phyloP scores from a whole-genome alignment of 2,888 invertebrate genomes.

The Sacculina carcini region DNA sequence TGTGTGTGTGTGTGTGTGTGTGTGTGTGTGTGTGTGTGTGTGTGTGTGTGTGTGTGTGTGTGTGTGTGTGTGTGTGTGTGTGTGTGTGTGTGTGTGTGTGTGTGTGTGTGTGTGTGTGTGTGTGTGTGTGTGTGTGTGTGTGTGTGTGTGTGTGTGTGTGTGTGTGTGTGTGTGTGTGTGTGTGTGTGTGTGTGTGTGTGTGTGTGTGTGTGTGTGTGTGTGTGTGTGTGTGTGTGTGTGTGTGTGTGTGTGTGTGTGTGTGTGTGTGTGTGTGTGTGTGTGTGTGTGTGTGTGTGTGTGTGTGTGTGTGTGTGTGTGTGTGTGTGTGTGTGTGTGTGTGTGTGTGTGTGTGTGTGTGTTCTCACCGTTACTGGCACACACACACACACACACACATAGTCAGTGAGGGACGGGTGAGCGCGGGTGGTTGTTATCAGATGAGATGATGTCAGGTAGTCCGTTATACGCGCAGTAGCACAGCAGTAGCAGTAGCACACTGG shows the following conservation, averaged over 20 bases:
- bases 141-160: constrained; percentile 2
- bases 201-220: constrained; percentile 4
- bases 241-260: constrained; percentile 3
- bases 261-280: constrained; percentile 4
- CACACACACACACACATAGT: too few relatives aligned
- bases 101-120: constrained; percentile 5
- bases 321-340: background rate
- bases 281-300: constrained; percentile 2
- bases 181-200: background rate
- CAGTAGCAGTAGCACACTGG: too few relatives aligned
- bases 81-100: constrained; percentile 4
- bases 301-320: constrained; percentile 1
- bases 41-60: background rate
- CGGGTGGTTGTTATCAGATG: too few relatives aligned
- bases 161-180: background rate
- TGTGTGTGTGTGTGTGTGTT: too few relatives aligned
- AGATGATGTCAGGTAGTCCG: too few relatives aligned
- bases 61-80: background rate
- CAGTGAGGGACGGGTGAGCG: too few relatives aligned
- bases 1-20: background rate
- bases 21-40: background rate
- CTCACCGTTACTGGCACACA: too few relatives aligned
- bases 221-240: constrained; percentile 4
- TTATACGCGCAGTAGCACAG: too few relatives aligned
- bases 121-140: too few relatives aligned